Conservation (phyloP, 2,888 invertebrate genomes). For the Podotricha telesiphe region DNA sequence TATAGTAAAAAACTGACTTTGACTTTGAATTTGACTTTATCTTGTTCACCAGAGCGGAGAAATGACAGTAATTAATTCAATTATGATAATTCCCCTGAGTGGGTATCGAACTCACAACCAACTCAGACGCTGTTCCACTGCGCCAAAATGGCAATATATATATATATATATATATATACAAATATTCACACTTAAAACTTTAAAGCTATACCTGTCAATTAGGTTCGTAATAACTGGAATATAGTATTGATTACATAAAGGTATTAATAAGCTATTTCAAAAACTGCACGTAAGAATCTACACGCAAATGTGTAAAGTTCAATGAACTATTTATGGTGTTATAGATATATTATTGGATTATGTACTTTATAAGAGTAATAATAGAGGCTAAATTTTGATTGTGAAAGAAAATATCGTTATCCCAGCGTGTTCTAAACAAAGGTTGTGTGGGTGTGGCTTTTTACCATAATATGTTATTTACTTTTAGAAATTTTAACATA, state of each 20-base stretch:
- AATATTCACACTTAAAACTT: too few species aligned
- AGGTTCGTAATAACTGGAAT: neutral
- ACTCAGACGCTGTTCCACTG: too few species aligned
- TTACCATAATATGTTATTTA: constrained; percentile 25
- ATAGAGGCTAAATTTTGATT: constrained; percentile 20
- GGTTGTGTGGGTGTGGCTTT: constrained; percentile 37
- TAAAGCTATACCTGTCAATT: neutral
- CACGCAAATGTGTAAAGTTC: constrained; percentile 35
- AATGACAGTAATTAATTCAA: too few species aligned
- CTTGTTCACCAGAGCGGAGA: too few species aligned
- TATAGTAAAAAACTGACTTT: too few species aligned
- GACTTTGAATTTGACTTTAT: too few species aligned
- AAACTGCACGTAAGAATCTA: constrained; percentile 26
- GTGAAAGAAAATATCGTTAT: constrained; percentile 14
- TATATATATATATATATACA: too few species aligned
- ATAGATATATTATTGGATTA: constrained; percentile 2
- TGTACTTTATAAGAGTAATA: neutral
- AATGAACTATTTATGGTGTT: constrained; percentile 35
- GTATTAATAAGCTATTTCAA: constrained; percentile 6
- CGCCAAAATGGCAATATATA: too few species aligned
- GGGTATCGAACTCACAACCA: too few species aligned
- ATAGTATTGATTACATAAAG: neutral
- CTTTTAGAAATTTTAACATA: constrained; percentile 7
- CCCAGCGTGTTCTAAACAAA: constrained; percentile 35
- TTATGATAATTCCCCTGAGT: too few species aligned